A percentile compares a stretch with the other conserved stretches of the same genome.
Evolutionary conservation across 2,888 invertebrate species (phyloP).

Genomic region (Lepas anatifera): DNA sequence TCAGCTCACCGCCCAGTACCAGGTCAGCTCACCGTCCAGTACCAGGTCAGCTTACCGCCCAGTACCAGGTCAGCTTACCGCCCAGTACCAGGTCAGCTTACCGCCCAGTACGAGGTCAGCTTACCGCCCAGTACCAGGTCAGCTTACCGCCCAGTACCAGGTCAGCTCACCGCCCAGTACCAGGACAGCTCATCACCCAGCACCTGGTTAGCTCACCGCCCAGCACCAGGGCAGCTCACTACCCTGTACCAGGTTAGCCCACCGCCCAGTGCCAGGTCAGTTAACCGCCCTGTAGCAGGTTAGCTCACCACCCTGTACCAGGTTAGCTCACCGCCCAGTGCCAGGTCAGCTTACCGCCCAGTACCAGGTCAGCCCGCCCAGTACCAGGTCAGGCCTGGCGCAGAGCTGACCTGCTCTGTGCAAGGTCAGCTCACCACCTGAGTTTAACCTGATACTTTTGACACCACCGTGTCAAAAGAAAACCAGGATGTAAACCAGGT

Average conservation of each 20-base stretch:
- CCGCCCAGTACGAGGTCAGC: neutral
- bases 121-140: too few relatives aligned
- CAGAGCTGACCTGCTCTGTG: too few relatives aligned
- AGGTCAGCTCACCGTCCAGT: too few relatives aligned
- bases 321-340: neutral
- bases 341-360: neutral
- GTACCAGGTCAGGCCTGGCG: neutral
- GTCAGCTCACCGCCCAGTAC: constrained; percentile 46
- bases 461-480: too few relatives aligned
- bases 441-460: too few relatives aligned
- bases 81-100: too few relatives aligned
- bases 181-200: constrained; percentile 45
- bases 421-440: too few relatives aligned
- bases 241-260: neutral
- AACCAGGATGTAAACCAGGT: too few relatives aligned
- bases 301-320: neutral
- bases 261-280: neutral
- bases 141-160: too few relatives aligned
- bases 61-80: too few relatives aligned
- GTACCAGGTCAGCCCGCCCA: neutral
- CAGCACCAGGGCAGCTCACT: neutral
- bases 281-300: too few relatives aligned
- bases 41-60: too few relatives aligned
- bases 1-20: neutral
- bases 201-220: neutral